Conservation (phyloP, 1,140 invertebrate genomes). For the Cephus cinctus region DNA sequence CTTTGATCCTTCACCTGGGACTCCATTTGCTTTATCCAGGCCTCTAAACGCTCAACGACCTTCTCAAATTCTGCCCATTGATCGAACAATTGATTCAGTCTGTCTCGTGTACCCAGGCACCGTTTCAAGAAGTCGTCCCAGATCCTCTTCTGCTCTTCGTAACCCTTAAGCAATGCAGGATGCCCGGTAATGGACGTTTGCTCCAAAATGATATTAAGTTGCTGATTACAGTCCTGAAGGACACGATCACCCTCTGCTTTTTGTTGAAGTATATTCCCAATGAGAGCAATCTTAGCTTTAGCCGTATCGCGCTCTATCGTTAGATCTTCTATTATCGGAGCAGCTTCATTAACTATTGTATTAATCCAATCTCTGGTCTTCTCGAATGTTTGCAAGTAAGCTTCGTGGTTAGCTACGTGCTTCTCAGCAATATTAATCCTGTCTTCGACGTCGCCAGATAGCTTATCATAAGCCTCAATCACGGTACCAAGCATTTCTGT, state of each 20-base stretch:
- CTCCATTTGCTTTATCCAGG: conserved; percentile 85
- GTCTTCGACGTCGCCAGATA: conserved; percentile 67
- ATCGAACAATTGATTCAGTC: conserved; percentile 69
- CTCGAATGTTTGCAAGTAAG: conserved; percentile 76
- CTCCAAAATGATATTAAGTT: conserved; percentile 70
- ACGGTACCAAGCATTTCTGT: conserved; percentile 68
- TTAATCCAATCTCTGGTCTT: conserved; percentile 73
- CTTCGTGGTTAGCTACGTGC: conserved; percentile 79
- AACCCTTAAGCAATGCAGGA: conserved; percentile 68
- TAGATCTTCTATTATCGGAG: conserved; percentile 66
- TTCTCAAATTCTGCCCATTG: conserved; percentile 80
- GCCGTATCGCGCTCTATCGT: conserved; percentile 72
- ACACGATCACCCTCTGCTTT: conserved; percentile 72
- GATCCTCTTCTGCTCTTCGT: conserved; percentile 71
- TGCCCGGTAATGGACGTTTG: conserved; percentile 82
- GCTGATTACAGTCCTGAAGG: conserved; percentile 68
- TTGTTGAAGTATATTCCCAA: conserved; percentile 74
- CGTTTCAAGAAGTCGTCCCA: conserved; percentile 78
- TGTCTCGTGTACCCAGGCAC: conserved; percentile 67
- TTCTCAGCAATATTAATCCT: conserved; percentile 68
- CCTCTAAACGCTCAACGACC: conserved; percentile 71
- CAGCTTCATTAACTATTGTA: conserved; percentile 69
- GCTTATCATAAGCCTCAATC: conserved; percentile 67
- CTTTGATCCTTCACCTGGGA: conserved; percentile 84
- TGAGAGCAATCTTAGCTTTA: conserved; percentile 70